Base-by-base conservation (phyloP, 2,113 vertebrate species). In the Neomonachus schauinslandi region DNA sequence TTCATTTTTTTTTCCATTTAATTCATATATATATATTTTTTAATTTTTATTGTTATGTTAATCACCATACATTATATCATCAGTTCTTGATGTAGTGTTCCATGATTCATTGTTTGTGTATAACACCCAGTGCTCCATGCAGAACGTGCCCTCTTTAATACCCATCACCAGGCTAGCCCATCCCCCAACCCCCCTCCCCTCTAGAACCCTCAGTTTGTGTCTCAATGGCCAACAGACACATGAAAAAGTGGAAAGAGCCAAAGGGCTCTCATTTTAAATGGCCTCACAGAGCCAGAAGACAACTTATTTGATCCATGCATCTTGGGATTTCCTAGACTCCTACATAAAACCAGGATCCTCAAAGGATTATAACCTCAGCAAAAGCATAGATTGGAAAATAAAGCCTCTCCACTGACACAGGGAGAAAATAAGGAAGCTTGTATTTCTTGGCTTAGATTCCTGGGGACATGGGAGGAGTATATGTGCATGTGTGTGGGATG, bases 331-430 rank as follows among this genome's bases (percentile, higher is more conserved):
- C 36, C 79, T 97, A 89, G 76, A 24, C 11, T 42, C 15, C 53
- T 67, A 1, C 59, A 26, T 89, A 84, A 97, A 98, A 46, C 53
- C 55, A 57, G 21, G n/a, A 92, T 83, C 61, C 63, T 69, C 88
- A 65, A 76, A 97, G 21, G 4, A 74, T 59, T 61, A 28, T 91
- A 94, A 89, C 11, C 49, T 91, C 72, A 93, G 65, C 89, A 31
- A 85, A 85, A 84, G 16, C 33, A 61, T 39, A 71, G 19, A 49
- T 59, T 65, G 85, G 65, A 91, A 93, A 85, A 76, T 76, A 82
- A 69, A 91, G 39, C 12, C 12, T n/a, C n/a, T 89, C n/a, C 13
- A 76, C n/a, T 82, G 22, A 86, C n/a, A 61, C 6, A 36, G 18
- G 24, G 7, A 67, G 13, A 67, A 88, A 80, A 67, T 72, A 90